phyloP scores from a whole-genome alignment of 2,888 invertebrate genomes.

The Spilosoma lubricipeda region DNA sequence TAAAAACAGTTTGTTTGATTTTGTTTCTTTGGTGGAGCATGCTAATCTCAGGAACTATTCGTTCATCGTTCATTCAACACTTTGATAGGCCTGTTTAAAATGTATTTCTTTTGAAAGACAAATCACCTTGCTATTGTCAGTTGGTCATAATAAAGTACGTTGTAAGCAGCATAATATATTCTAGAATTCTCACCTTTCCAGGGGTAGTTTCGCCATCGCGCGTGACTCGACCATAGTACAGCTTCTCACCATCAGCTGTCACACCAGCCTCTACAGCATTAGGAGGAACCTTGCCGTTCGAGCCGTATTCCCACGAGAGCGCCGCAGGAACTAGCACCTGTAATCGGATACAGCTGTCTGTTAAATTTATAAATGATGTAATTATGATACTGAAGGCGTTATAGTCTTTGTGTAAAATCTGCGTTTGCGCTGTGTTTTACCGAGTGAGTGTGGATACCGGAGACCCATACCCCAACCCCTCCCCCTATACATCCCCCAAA shows the following conservation, averaged over 20 bases:
- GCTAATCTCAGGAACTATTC: too few species aligned
- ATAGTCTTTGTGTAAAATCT: too few species aligned
- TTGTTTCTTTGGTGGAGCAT: too few species aligned
- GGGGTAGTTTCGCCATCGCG: conserved; percentile 89
- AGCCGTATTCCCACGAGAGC: conserved; percentile 88
- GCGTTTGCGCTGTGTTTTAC: too few species aligned
- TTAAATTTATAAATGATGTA: not conserved
- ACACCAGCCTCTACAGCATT: conserved; percentile 89
- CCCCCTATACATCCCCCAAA: too few species aligned
- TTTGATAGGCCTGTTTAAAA: too few species aligned
- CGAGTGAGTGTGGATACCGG: too few species aligned
- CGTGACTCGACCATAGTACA: conserved; percentile 89
- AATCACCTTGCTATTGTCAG: too few species aligned
- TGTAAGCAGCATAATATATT: not conserved
- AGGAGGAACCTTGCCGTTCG: conserved; percentile 87
- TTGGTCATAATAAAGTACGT: not conserved
- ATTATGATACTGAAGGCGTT: too few species aligned
- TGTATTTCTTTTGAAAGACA: not conserved
- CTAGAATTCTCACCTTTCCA: conserved; percentile 86
- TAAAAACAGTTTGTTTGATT: too few species aligned
- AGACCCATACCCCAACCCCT: too few species aligned
- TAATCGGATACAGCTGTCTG: conserved; percentile 3
- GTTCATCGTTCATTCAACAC: too few species aligned
- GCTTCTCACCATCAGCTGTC: conserved; percentile 88
- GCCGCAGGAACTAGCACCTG: conserved; percentile 88